Conservation (phyloP, 2,797 vertebrate species). For the Borostomias antarcticus region DNA sequence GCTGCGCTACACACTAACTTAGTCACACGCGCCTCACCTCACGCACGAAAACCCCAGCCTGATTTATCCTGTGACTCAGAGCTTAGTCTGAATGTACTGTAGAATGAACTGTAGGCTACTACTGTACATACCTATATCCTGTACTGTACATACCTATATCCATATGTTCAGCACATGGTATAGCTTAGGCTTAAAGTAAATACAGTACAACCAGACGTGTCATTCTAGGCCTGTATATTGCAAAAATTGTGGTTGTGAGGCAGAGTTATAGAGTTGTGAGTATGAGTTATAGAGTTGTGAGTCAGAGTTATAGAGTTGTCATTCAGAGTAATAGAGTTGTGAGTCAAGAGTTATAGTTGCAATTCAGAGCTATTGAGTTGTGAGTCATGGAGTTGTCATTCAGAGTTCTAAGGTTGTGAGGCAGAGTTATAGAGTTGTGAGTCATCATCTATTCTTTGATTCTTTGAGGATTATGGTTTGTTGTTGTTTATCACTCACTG, state of each 20-base stretch:
- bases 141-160: background rate
- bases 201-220: too few species aligned
- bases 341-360: too few species aligned
- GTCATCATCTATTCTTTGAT: background rate
- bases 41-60: background rate
- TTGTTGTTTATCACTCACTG: background rate
- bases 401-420: background rate
- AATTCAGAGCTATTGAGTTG: too few species aligned
- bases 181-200: too few species aligned
- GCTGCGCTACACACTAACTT: background rate
- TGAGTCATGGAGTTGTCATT: background rate
- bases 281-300: background rate
- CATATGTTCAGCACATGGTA: too few species aligned
- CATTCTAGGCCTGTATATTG: too few species aligned
- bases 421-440: background rate
- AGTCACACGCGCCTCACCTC: background rate
- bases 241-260: too few species aligned
- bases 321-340: slow-evolving; percentile 9
- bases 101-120: background rate
- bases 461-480: background rate
- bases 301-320: slow-evolving; percentile 3
- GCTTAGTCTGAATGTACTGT: background rate
- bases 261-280: too few species aligned
- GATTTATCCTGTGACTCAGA: background rate
- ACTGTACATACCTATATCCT: background rate